These are phyloP conservation scores for Drosophila setifemur DNA, from an alignment of 1,140 invertebrate species.

Conservation along the genomic window DNA sequence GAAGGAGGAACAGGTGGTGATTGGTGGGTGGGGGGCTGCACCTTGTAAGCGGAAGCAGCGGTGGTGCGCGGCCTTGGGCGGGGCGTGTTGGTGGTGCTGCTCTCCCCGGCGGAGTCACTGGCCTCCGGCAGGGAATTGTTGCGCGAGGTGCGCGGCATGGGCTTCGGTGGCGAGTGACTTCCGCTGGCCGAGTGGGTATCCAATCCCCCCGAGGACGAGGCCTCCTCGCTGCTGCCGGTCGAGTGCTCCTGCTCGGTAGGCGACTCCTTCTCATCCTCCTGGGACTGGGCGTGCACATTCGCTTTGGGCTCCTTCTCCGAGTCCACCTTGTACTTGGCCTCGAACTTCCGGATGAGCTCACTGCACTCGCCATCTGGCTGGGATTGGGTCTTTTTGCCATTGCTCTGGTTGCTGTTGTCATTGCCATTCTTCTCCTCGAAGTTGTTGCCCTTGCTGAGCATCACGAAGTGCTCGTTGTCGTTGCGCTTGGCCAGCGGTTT, in stretches of 20 bases:
- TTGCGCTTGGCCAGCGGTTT: constrained; percentile 44
- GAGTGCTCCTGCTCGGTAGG: constrained; percentile 73
- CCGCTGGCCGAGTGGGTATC: constrained; percentile 63
- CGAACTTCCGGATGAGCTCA: constrained; percentile 76
- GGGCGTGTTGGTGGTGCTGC: constrained; percentile 80
- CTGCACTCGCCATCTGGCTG: constrained; percentile 52
- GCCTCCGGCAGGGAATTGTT: constrained; percentile 86
- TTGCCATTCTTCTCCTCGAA: constrained; percentile 71
- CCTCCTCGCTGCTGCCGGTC: constrained; percentile 74
- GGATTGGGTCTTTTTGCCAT: constrained; percentile 8
- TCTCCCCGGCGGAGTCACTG: constrained; percentile 39
- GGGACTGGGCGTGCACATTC: constrained; percentile 4
- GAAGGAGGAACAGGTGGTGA: not conserved
- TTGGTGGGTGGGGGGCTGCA: constrained; percentile 36
- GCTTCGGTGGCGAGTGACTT: constrained; percentile 86
- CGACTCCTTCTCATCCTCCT: constrained; percentile 68
- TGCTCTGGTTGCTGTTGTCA: constrained; percentile 41
- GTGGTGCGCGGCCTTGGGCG: constrained; percentile 89
- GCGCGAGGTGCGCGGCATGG: constrained; percentile 87
- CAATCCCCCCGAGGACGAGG: constrained; percentile 52
- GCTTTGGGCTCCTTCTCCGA: constrained; percentile 63
- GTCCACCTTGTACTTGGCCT: constrained; percentile 79
- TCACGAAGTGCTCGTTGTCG: constrained; percentile 63
- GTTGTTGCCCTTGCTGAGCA: constrained; percentile 65
- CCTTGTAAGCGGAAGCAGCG: constrained; percentile 83